Evolutionary conservation across 2,888 invertebrate species (phyloP), one percentile per base, ranked within the genome.

Genomic region (Limnephilus lunatus): DNA sequence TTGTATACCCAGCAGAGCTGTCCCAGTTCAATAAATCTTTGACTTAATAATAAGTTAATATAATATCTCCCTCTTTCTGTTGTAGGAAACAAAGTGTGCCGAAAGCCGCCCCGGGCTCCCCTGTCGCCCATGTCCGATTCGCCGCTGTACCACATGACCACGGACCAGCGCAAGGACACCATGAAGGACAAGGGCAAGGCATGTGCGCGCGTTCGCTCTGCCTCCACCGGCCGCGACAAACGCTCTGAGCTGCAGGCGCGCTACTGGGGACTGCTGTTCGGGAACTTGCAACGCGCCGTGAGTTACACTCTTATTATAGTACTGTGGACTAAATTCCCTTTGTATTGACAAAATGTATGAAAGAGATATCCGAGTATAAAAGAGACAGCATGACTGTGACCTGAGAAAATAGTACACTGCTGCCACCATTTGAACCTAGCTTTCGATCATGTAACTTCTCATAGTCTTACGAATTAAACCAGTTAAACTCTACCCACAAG

Each of bases 201-300:
- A 3, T 85, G 97, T 32, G 96, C 97, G 4, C 96, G 98, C 92
- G 97, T 98, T 2, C 96, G 98, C 94, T 98, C 98, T 30, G 98
- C 98, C 12, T 98, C 98, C 0, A 98, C 98, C 0, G 98, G 98
- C 14, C 96, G 98, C 15, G 98, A 98, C 95, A 98, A 98, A 95
- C 97, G 97, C 94, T 98, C 98, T 86, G 99, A 99, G 95, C 95
- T 99, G 12, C 97, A 99, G 93, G 99, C 99, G 0, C 96, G 99
- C 81, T 99, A 99, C 95, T 99, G 99, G 99, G 99, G 99, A 0
- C 97, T 99, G 94, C 96, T 99, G 87, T 99, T 99, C 95, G 99
- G 99, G 80, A 99, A 99, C 95, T 96, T 99, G 91, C 98, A 99
- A 95, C 96, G 99, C 94, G 98, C 99, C 81, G 98, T 97, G 92